Conservation (phyloP, 2,797 vertebrate genomes). For the Naso thynnoides region DNA sequence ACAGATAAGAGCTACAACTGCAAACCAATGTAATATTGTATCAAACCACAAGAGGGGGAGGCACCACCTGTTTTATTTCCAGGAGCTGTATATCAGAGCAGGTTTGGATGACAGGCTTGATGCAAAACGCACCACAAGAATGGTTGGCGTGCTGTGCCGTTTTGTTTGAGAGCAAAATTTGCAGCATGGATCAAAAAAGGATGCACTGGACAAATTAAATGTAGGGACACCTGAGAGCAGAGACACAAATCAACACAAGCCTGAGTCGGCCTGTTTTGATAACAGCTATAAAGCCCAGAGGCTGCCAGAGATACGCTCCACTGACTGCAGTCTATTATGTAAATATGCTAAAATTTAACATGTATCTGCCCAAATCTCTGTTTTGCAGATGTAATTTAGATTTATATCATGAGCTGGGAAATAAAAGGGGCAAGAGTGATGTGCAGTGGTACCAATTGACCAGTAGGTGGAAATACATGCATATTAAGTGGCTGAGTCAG, state of each 20-base stretch:
- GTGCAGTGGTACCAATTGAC: conserved; percentile 75
- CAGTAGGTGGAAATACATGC: conserved; percentile 84
- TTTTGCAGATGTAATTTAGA: conserved; percentile 74
- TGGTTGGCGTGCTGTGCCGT: conserved; percentile 15
- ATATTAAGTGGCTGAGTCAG: conserved; percentile 77
- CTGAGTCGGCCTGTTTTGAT: conserved; percentile 62
- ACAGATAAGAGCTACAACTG: conserved; percentile 33
- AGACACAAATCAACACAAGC: conserved; percentile 66
- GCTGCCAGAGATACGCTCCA: conserved; percentile 64
- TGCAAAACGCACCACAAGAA: conserved; percentile 46
- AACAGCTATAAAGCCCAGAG: conserved; percentile 69
- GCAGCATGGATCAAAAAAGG: conserved; percentile 51
- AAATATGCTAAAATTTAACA: conserved; percentile 70
- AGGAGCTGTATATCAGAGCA: conserved; percentile 49
- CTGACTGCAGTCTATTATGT: conserved; percentile 67
- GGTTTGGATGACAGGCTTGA: conserved; percentile 50
- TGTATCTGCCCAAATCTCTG: conserved; percentile 64
- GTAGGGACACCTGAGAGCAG: conserved; percentile 58
- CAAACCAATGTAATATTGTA: conserved; percentile 71
- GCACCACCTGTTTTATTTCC: conserved; percentile 70
- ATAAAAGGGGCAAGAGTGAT: conserved; percentile 21
- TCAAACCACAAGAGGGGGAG: conserved; percentile 78
- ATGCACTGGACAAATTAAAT: conserved; percentile 49
- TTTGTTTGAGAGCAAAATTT: conserved; percentile 47
- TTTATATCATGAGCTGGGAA: conserved; percentile 53